Evolutionary conservation across 2,888 invertebrate genomes (phyloP), one percentile per base, ranked within the genome.

Genomic region (Xestoiulus laeticollis): DNA sequence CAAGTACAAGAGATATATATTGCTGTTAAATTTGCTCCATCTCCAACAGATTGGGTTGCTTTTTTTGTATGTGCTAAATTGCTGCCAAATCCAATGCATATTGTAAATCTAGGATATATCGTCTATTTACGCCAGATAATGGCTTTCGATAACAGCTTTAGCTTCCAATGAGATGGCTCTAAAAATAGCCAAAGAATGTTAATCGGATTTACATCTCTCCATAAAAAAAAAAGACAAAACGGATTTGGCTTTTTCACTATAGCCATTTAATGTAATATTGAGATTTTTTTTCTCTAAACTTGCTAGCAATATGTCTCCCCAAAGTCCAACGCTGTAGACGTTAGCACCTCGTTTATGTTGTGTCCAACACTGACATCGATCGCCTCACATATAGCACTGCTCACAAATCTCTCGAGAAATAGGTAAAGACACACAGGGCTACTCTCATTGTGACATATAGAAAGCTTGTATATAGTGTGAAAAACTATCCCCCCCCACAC

Each of bases 361-460:
- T 84, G 84, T 84, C 84, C 84, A 22, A 84, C 84, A 84, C n/a
- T 84, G 84, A 43, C 84, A 84, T 84, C 84, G 84, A 84, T 84
- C 84, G 84, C 33, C 84, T 5, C 12, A 12, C 84, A 38, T n/a
- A n/a, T 33, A 38, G 33, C 32, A 33, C 19, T 22, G 22, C 43
- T 84, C 84, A 32, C 84, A 84, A 84, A 84, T 84, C 84, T 84
- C 84, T 84, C 33, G 84, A 84, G 84, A 84, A 84, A 84, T 84
- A 84, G 84, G 84, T 84, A 84, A 84, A 84, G 84, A 84, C 84
- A 84, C 84, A 84, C 33, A 33, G 32, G 38, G 38, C 84, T n/a
- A n/a, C 38, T 30, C 43, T 84, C 84, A 38, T 33, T 38, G 84
- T 68, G 68, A n/a, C n/a, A 84, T 84, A 84, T 82, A 82, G 19